A percentile compares a stretch with the other conserved stretches of the same genome.
Evolutionary conservation across 2,888 invertebrate species (phyloP).

Genomic region (Cyrtodaria siliqua): DNA sequence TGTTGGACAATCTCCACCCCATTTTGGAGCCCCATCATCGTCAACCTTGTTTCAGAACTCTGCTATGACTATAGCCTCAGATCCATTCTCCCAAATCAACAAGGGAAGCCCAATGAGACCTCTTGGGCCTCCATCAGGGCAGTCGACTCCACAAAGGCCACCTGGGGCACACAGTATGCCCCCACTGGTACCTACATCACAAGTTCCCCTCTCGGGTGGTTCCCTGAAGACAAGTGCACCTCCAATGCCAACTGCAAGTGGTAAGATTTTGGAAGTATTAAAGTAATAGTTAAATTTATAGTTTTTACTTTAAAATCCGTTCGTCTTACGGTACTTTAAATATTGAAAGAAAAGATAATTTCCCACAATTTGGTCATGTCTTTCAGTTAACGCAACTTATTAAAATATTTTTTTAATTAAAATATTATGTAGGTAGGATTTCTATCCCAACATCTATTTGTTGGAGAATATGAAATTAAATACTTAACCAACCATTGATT

Average conservation of each 20-base stretch:
- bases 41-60: conserved; percentile 58
- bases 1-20: conserved; percentile 81
- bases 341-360: no score
- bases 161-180: conserved; percentile 10
- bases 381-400: not conserved
- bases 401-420: no score
- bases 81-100: conserved; percentile 80
- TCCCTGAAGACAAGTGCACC: conserved; percentile 44
- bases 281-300: no score
- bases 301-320: no score
- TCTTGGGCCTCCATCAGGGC: conserved; percentile 23
- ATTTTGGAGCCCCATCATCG: conserved; percentile 2
- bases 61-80: conserved; percentile 43
- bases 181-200: conserved; percentile 38
- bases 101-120: conserved; percentile 64
- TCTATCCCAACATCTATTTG: no score
- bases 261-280: conserved; percentile 18
- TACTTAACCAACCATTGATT: no score
- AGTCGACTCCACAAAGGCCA: conserved; percentile 32
- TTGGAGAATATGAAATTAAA: no score
- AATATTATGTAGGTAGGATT: no score
- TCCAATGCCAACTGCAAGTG: conserved; percentile 53
- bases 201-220: conserved; percentile 27
- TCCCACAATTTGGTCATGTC: not conserved
- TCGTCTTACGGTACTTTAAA: no score